Conservation (phyloP, 1,140 invertebrate species). For the Campoletis sonorensis region DNA sequence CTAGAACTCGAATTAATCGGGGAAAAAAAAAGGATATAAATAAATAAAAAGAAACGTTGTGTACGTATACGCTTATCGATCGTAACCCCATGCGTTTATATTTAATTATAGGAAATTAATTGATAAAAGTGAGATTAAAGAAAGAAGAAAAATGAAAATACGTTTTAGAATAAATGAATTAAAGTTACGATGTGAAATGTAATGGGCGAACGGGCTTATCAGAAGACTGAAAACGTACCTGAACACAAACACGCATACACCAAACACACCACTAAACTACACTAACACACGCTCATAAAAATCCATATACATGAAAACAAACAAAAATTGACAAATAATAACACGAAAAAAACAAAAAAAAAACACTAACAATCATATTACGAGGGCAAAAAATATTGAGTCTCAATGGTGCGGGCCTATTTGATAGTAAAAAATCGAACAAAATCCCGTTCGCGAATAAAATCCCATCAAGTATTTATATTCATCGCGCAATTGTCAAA, state of each 20-base stretch:
- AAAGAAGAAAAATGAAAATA: too few species aligned
- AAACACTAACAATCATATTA: conserved; percentile 6
- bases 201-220: conserved; percentile 39
- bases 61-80: too few species aligned
- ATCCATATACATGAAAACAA: not conserved
- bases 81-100: too few species aligned
- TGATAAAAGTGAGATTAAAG: too few species aligned
- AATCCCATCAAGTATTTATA: not conserved
- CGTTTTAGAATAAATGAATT: too few species aligned
- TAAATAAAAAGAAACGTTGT: too few species aligned
- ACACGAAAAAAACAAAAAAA: not conserved
- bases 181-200: not conserved
- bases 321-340: not conserved
- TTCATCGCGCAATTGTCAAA: not conserved
- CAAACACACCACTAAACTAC: not conserved
- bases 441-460: conserved; percentile 22
- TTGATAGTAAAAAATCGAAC: conserved; percentile 44
- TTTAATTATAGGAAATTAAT: too few species aligned
- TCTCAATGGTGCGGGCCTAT: conserved; percentile 24
- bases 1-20: too few species aligned
- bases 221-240: conserved; percentile 69
- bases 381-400: not conserved
- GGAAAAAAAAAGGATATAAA: too few species aligned
- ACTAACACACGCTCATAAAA: not conserved
- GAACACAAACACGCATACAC: conserved; percentile 41